These are phyloP conservation scores for Drosophila murphyi DNA, from an alignment of 1,140 invertebrate species.

Conservation along the genomic window DNA sequence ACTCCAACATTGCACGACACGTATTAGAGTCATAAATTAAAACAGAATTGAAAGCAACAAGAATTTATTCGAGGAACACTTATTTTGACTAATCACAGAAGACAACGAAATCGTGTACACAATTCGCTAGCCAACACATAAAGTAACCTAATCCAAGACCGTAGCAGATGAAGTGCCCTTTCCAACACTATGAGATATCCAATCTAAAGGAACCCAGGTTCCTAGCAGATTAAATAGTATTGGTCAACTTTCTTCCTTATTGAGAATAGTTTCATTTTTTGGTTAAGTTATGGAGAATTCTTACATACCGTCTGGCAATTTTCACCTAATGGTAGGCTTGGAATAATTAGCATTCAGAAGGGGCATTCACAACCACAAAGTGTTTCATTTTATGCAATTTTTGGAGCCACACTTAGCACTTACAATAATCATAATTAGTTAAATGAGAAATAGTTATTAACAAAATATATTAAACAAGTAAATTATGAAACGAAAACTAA, in stretches of 20 bases:
- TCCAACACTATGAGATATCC: slow-evolving; percentile 14
- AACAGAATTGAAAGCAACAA: slow-evolving; percentile 37
- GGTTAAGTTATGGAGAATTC: neutral
- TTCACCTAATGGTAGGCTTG: neutral
- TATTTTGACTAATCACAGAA: slow-evolving; percentile 60
- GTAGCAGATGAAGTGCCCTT: slow-evolving; percentile 27
- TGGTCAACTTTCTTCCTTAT: neutral
- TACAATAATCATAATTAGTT: slow-evolving; percentile 76
- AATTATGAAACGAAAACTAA: slow-evolving; percentile 47
- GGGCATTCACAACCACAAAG: slow-evolving; percentile 50
- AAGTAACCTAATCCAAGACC: slow-evolving; percentile 7
- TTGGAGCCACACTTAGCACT: slow-evolving; percentile 69
- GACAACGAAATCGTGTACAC: slow-evolving; percentile 72
- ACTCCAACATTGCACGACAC: slow-evolving; percentile 33
- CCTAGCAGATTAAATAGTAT: slow-evolving; percentile 1
- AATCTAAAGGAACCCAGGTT: neutral
- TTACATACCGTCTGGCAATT: neutral
- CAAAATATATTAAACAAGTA: slow-evolving; percentile 61
- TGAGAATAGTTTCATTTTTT: neutral
- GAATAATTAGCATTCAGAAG: slow-evolving; percentile 6
- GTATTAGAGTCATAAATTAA: slow-evolving; percentile 16
- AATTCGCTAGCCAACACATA: slow-evolving; percentile 28
- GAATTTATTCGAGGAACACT: slow-evolving; percentile 75
- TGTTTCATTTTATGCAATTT: slow-evolving; percentile 70
- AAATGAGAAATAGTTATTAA: slow-evolving; percentile 71